These are phyloP conservation scores for Crypturellus undulatus DNA, from an alignment of 2,113 vertebrate genomes.

Conservation along the genomic window DNA sequence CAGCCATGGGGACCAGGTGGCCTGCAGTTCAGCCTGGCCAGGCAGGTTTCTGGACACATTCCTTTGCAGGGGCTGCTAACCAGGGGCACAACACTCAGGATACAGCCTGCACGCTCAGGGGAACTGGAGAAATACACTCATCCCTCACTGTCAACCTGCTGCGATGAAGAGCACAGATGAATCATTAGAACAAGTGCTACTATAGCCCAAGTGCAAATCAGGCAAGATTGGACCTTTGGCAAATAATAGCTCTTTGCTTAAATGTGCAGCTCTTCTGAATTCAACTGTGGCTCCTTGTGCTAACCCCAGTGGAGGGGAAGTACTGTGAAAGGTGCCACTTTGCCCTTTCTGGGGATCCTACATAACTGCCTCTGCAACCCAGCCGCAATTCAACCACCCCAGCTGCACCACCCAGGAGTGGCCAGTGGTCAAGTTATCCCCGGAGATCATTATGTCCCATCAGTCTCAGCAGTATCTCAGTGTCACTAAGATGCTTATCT, in stretches of 20 bases:
- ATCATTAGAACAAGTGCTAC: conserved; percentile 60
- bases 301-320: not conserved
- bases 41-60: not conserved
- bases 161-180: not conserved
- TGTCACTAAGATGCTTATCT: not conserved
- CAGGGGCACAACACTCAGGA: not conserved
- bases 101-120: not conserved
- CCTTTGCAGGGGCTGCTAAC: not conserved
- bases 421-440: not conserved
- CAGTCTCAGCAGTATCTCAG: not conserved
- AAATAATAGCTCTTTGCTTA: conserved; percentile 47
- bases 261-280: not conserved
- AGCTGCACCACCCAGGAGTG: rapidly evolving
- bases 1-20: not conserved
- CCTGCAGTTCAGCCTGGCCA: not conserved
- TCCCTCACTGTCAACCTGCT: not conserved
- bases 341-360: not conserved
- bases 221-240: conserved; percentile 37
- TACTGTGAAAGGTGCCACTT: not conserved
- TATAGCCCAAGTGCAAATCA: conserved; percentile 65
- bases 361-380: not conserved
- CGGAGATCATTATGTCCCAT: not conserved
- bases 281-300: not conserved
- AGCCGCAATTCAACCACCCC: not conserved
- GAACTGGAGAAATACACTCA: not conserved